Base-by-base conservation (phyloP, 2,888 invertebrate species). In the Operophtera brumata region DNA sequence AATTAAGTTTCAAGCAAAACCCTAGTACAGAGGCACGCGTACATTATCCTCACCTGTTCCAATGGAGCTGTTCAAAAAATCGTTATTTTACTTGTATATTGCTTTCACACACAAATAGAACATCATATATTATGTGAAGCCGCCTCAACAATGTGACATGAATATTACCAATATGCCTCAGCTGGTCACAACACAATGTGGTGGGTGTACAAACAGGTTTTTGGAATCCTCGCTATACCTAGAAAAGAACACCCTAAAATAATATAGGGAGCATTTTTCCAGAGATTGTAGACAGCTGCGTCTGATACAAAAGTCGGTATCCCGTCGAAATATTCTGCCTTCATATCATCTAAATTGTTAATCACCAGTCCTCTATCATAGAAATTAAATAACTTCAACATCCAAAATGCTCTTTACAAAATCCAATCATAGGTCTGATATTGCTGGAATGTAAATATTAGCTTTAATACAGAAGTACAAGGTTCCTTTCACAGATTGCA, bases 171-270 rank as follows among this genome's bases (percentile, higher is more conserved):
- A 79, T 78, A 80, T 66, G 65, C 75, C 73, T 78, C 82, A 73
- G 84, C 84, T 83, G 86, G 82, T 86, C 86, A 85, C 85, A 82
- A 77, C 70, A 71, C 72, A 77, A 78, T 77, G 77, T 70, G 62
- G 76, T 66, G 68, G 77, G 73, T 80, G 75, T 77, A 82, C 78
- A 75, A 70, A 78, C 71, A 71, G 70, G 70, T 86, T 83, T 82
- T 84, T 82, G 78, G 69, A 67, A 68, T 76, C 69, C 78, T 78
- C 68, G 84, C 78, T 81, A 85, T 68, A 89, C 90, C 90, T 90
- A 90, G 90, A 90, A 90, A 88, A 88, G 84, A 90, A 87, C 87
- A 87, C 86, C 90, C 90, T 89, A 89, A 81, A 89, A 84, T 86
- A 82, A 71, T 79, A 70, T 74, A 75, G 73, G 75, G 77, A 78